phyloP scores from a whole-genome alignment of 1,140 invertebrate species.

The Wasmannia auropunctata region DNA sequence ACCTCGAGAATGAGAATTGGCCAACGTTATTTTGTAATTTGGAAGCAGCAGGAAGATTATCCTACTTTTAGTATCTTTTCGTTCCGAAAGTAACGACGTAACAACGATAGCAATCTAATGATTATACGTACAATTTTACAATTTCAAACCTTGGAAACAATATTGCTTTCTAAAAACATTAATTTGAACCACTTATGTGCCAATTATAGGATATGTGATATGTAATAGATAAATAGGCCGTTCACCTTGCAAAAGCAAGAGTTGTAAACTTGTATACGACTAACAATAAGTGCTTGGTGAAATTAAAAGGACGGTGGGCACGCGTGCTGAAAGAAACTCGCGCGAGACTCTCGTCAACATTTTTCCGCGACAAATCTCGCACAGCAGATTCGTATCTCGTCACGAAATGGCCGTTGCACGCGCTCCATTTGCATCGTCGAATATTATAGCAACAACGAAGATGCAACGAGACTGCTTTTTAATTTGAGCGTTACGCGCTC shows the following conservation, averaged over 20 bases:
- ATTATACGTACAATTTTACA: not conserved
- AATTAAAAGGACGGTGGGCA: slow-evolving; percentile 58
- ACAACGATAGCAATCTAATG: not conserved
- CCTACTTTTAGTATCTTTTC: not conserved
- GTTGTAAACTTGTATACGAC: not conserved
- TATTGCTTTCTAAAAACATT: not conserved
- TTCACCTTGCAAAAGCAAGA: slow-evolving; percentile 18
- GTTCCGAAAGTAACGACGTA: not conserved
- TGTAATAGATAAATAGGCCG: not conserved
- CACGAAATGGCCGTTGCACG: slow-evolving; percentile 61
- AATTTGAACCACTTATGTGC: not conserved
- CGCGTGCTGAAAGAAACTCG: slow-evolving; percentile 39
- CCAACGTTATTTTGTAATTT: slow-evolving; percentile 19
- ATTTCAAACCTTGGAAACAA: not conserved
- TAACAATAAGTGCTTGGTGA: not conserved
- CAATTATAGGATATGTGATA: not conserved
- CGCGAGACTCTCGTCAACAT: slow-evolving; percentile 57
- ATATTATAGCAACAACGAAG: not conserved
- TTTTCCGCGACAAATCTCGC: slow-evolving; percentile 59
- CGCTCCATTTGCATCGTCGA: slow-evolving; percentile 32
- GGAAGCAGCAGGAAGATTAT: not conserved
- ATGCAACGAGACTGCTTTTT: slow-evolving; percentile 19
- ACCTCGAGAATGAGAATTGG: not conserved
- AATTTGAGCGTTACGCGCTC: slow-evolving; percentile 45
- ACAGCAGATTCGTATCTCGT: slow-evolving; percentile 62